Percentiles rank a stretch among this genome's conserved stretches.
Evolutionary conservation across 2,888 invertebrate species (phyloP).

Genomic region (Tenthredo livida): DNA sequence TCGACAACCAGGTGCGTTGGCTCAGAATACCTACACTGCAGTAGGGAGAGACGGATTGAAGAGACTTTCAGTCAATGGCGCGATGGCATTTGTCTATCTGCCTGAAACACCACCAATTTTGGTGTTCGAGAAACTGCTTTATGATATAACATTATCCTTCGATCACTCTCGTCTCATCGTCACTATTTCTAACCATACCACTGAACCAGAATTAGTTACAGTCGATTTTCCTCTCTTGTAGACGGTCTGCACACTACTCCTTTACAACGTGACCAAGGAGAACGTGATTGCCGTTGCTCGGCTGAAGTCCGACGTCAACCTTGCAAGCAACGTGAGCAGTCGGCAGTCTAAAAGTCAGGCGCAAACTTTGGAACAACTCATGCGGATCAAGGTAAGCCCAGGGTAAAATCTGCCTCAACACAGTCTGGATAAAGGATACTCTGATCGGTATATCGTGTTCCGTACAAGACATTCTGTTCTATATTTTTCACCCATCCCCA

Average conservation of each 20-base stretch:
- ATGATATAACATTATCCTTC: neutral
- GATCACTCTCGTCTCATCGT: neutral
- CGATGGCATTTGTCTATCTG: neutral
- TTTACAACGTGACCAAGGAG: slow-evolving; percentile 92
- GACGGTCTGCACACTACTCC: slow-evolving; percentile 91
- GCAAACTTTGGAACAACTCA: slow-evolving; percentile 79
- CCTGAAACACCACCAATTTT: neutral
- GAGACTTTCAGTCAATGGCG: neutral
- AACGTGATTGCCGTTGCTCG: slow-evolving; percentile 93
- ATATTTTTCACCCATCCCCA: slow-evolving; percentile 58
- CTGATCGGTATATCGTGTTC: neutral
- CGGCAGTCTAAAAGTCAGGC: slow-evolving; percentile 72
- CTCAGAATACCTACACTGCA: neutral
- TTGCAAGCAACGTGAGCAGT: neutral
- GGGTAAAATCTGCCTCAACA: neutral
- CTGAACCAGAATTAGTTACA: neutral
- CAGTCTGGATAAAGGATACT: neutral
- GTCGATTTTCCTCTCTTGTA: slow-evolving; percentile 77
- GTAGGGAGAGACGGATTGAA: neutral
- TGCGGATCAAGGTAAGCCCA: slow-evolving; percentile 78
- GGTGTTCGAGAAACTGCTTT: neutral
- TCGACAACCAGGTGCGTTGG: slow-evolving; percentile 84
- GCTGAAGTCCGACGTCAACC: slow-evolving; percentile 82
- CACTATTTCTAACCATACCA: neutral
- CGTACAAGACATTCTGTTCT: neutral